Evolutionary conservation across 2,888 invertebrate genomes (phyloP).

Genomic region (Taphrorychus bicolor): DNA sequence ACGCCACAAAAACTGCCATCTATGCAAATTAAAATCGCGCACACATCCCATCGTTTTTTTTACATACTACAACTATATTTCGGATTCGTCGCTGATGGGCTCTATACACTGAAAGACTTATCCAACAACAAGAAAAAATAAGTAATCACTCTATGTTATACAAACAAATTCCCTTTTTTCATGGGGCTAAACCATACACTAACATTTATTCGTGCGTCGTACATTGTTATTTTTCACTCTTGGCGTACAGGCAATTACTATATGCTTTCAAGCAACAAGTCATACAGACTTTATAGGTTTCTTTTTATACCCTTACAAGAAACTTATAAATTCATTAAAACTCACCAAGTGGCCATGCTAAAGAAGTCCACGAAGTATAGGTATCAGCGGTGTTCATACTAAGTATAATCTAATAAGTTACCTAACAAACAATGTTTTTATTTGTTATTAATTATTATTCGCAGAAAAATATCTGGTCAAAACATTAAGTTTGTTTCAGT

Average conservation of each 20-base stretch:
- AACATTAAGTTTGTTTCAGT: no score
- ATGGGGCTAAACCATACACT: slow-evolving; percentile 22
- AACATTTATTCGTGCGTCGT: slow-evolving; percentile 52
- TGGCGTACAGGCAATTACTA: slow-evolving; percentile 4
- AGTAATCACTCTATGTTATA: neutral
- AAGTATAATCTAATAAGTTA: no score
- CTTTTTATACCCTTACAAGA: neutral
- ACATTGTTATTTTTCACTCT: slow-evolving; percentile 32
- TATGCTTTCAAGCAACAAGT: slow-evolving; percentile 19
- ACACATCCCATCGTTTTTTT: slow-evolving; percentile 1
- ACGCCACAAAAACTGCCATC: slow-evolving; percentile 8
- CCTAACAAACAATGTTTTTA: no score
- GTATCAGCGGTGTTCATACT: no score
- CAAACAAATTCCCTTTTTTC: neutral
- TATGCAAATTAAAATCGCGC: neutral
- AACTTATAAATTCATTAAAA: neutral
- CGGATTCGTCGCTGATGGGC: neutral
- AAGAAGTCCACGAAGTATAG: no score
- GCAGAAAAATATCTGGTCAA: no score
- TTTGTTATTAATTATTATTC: no score
- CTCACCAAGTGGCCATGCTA: no score
- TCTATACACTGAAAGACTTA: neutral
- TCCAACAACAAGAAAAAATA: neutral
- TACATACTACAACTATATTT: neutral
- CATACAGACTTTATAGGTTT: slow-evolving; percentile 10